Evolutionary conservation across 2,888 invertebrate species (phyloP), one percentile per base, ranked within the genome.

Genomic region (Argyresthia goedartella): DNA sequence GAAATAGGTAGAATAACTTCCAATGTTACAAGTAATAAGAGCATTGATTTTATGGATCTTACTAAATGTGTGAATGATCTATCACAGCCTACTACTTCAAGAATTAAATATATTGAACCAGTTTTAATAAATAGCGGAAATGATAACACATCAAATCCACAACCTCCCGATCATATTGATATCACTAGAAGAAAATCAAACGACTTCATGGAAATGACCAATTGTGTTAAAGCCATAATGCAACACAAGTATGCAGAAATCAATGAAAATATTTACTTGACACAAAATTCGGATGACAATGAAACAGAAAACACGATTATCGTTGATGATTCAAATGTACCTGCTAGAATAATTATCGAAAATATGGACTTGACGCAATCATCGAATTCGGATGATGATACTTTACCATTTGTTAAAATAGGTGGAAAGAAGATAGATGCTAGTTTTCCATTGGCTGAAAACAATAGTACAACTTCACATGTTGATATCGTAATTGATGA

Each of bases 161-260:
- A 44, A 15, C 14, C 9, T 44, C 44, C 39, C 36, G 58, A 25
- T 25, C 25, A 25, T 25, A 25, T 25, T 25, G 25, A 73, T 59
- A 16, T 56, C 44, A 74, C 69, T 7, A 73, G 62, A 58, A 68
- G 66, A 51, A 71, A 57, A 57, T 70, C 71, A 3, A 63, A 76
- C 67, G 76, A 81, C 63, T 66, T 69, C 52, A 79, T 82, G 79
- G 81, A 82, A 59, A 67, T 80, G 0, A 80, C 81, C 52, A 65
- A 76, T 49, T 81, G 81, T 70, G 64, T 76, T 50, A 58, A 57
- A 46, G n/a, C 25, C 4, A 14, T 15, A 8, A 11, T 11, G 1
- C 6, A 33, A 8, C 25, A 25, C 10, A 44, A 15, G 10, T 25
- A n/a, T 45, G 53, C 55, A 48, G 53, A 39, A 52, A 53, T 57